Conservation (phyloP, 2,113 vertebrate species). For the Catharus fuscescens region DNA sequence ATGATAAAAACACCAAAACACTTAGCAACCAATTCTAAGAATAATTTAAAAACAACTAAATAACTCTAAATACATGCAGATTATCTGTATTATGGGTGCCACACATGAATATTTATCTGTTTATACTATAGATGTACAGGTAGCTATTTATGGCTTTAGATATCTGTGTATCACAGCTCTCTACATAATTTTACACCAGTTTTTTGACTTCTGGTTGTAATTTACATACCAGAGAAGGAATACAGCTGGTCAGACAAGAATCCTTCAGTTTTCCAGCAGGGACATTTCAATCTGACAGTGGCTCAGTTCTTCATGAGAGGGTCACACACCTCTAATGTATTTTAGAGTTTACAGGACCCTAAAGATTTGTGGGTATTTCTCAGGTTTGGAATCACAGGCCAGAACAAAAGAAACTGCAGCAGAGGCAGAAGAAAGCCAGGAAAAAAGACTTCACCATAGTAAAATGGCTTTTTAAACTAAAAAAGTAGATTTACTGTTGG, state of each 20-base stretch:
- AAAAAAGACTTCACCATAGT: not conserved
- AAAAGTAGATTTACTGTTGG: not conserved
- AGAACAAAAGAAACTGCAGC: not conserved
- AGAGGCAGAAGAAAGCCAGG: not conserved
- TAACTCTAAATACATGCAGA: not conserved
- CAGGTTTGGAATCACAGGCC: not conserved
- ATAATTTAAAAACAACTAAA: not conserved
- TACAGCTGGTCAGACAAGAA: not conserved
- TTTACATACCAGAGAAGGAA: not conserved
- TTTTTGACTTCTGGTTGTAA: not conserved
- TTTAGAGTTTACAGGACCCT: not conserved
- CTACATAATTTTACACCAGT: not conserved
- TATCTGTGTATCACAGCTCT: not conserved
- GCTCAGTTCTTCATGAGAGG: not conserved
- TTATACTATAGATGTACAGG: not conserved
- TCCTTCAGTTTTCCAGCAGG: not conserved
- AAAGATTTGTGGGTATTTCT: not conserved
- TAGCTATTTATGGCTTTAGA: not conserved
- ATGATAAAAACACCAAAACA: not conserved
- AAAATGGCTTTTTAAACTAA: not conserved
- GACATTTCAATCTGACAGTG: not conserved
- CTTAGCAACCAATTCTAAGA: not conserved
- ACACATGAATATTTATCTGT: not conserved
- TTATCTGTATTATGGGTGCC: not conserved
- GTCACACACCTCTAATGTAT: not conserved